Evolutionary conservation across 1,140 invertebrate genomes (phyloP).

Genomic region (Cotesia chilonis): DNA sequence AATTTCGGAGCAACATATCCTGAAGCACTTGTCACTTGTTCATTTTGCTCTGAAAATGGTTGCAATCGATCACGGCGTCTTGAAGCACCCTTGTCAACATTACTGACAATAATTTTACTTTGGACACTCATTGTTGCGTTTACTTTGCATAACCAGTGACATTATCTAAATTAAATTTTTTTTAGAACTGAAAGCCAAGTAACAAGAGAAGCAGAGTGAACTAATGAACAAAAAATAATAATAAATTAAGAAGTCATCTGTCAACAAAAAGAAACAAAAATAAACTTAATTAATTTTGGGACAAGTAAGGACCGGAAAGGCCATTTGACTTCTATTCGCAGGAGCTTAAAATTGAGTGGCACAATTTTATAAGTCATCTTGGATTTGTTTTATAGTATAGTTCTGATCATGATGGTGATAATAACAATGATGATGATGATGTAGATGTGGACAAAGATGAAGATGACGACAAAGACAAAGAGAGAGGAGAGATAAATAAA

Average conservation of each 20-base stretch:
- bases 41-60: slow-evolving; percentile 51
- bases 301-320: slow-evolving; percentile 45
- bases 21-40: slow-evolving; percentile 50
- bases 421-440: background rate
- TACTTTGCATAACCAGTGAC: slow-evolving; percentile 10
- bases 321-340: slow-evolving; percentile 45
- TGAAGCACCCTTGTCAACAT: slow-evolving; percentile 5
- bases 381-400: slow-evolving; percentile 16
- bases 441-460: background rate
- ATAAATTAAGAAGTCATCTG: background rate
- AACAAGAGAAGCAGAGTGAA: no score
- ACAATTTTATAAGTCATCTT: background rate
- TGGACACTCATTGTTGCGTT: slow-evolving; percentile 11
- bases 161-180: background rate
- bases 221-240: background rate
- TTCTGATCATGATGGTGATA: background rate
- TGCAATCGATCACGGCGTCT: slow-evolving; percentile 48
- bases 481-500: background rate
- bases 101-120: slow-evolving; percentile 17
- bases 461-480: background rate
- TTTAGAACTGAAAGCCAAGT: background rate
- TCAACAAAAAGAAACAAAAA: slow-evolving; percentile 27
- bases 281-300: background rate
- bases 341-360: slow-evolving; percentile 51
- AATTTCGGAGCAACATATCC: slow-evolving; percentile 44